Percentiles rank a stretch among this genome's conserved stretches.
phyloP scores from a whole-genome alignment of 2,797 vertebrate genomes.

The Anabacerthia variegaticeps region DNA sequence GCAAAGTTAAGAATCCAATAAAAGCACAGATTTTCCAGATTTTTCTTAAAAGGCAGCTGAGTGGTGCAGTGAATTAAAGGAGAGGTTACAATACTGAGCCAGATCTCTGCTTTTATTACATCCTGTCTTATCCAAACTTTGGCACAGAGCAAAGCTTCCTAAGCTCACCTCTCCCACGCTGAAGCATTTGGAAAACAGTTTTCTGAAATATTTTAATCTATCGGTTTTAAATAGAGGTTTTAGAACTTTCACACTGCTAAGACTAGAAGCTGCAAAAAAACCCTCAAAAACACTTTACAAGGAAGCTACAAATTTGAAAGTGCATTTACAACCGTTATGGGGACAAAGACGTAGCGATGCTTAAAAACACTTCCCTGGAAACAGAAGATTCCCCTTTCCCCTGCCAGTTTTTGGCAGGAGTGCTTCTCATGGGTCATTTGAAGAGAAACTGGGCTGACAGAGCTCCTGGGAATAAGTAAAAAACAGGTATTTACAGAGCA shows the following conservation, averaged over 20 bases:
- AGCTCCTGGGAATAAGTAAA: background rate
- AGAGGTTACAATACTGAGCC: slow-evolving; percentile 24
- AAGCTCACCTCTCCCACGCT: slow-evolving; percentile 39
- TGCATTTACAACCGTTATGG: background rate
- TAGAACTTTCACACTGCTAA: background rate
- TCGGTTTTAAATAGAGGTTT: background rate
- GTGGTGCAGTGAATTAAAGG: slow-evolving; percentile 1
- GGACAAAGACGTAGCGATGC: background rate
- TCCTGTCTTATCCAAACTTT: slow-evolving; percentile 1
- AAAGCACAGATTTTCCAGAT: slow-evolving; percentile 20
- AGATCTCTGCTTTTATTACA: slow-evolving; percentile 6
- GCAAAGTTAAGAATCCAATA: slow-evolving; percentile 31
- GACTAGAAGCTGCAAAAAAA: background rate
- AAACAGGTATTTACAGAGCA: background rate
- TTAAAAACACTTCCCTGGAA: background rate
- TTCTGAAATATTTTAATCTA: background rate
- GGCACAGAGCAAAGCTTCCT: slow-evolving; percentile 7
- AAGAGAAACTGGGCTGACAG: background rate
- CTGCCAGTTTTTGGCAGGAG: background rate
- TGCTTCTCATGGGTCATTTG: background rate
- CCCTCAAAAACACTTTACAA: background rate
- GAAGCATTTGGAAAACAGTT: slow-evolving; percentile 12
- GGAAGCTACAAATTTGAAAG: background rate
- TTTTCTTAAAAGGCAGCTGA: slow-evolving; percentile 31
- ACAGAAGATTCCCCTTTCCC: background rate